A percentile compares a stretch with the other conserved stretches of the same genome.
phyloP scores from a whole-genome alignment of 2,113 vertebrate genomes.

The Rhegmatorhina hoffmannsi region DNA sequence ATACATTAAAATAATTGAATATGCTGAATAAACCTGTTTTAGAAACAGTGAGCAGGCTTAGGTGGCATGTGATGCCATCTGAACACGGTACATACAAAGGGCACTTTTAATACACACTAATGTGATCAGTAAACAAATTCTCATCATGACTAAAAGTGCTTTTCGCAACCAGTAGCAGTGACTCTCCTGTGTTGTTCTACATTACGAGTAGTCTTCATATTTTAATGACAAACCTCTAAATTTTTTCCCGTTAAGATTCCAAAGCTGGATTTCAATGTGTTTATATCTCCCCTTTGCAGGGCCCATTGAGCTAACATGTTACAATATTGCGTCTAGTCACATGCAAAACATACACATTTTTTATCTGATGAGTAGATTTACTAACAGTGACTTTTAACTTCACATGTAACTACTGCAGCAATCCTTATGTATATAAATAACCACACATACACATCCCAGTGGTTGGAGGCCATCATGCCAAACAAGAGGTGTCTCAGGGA shows the following conservation, averaged over 20 bases:
- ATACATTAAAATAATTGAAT: not conserved
- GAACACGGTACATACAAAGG: not conserved
- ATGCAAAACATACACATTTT: fast-evolving
- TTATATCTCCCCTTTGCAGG: not conserved
- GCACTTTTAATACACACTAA: not conserved
- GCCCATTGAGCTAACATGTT: fast-evolving
- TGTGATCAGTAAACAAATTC: not conserved
- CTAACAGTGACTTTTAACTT: not conserved
- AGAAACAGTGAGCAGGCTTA: not conserved
- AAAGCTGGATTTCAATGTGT: not conserved
- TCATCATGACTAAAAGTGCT: not conserved
- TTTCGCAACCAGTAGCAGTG: not conserved
- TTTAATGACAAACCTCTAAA: not conserved
- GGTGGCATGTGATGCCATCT: not conserved
- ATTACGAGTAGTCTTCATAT: not conserved
- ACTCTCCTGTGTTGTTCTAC: not conserved
- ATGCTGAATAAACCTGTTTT: not conserved
- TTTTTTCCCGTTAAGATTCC: not conserved
- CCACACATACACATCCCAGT: fast-evolving
- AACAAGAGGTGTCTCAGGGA: not conserved
- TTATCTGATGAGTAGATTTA: not conserved
- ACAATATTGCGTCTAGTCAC: not conserved
- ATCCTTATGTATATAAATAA: not conserved
- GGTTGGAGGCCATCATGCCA: not conserved
- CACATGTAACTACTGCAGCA: not conserved